Percentiles rank a stretch among this genome's conserved stretches.
Evolutionary conservation across 1,140 invertebrate genomes (phyloP).

Genomic region (Lasaia peninsularis): DNA sequence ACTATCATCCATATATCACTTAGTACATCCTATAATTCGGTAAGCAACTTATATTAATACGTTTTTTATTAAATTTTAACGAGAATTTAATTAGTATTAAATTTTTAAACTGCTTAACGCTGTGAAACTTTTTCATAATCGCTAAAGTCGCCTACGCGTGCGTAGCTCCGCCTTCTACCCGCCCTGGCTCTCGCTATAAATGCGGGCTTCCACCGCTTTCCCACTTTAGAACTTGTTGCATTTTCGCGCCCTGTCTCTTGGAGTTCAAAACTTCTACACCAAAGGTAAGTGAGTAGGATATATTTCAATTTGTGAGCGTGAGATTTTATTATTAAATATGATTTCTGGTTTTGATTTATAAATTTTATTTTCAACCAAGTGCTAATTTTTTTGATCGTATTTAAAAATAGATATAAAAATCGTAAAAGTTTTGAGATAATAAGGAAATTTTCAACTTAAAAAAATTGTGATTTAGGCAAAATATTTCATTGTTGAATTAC

Average conservation of each 20-base stretch:
- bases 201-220: conserved; percentile 33
- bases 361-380: too few relatives aligned
- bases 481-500: too few relatives aligned
- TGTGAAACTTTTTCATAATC: conserved; percentile 13
- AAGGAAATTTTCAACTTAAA: too few relatives aligned
- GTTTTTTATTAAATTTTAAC: conserved; percentile 8
- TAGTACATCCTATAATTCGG: too few relatives aligned
- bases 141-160: conserved; percentile 44
- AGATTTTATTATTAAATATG: too few relatives aligned
- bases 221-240: conserved; percentile 52
- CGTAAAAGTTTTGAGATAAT: too few relatives aligned
- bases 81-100: neutral
- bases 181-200: conserved; percentile 59
- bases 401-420: too few relatives aligned
- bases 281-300: neutral
- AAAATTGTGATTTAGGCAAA: too few relatives aligned
- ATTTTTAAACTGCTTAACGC: conserved; percentile 3
- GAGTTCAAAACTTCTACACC: conserved; percentile 33
- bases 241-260: conserved; percentile 49
- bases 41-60: neutral
- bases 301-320: too few relatives aligned
- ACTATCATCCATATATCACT: too few relatives aligned
- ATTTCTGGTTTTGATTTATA: too few relatives aligned
- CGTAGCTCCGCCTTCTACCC: conserved; percentile 59
- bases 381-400: too few relatives aligned